Percentiles rank a stretch among this genome's conserved stretches.
Evolutionary conservation across 1,140 invertebrate species (phyloP).

Genomic region (Bombus affinis): DNA sequence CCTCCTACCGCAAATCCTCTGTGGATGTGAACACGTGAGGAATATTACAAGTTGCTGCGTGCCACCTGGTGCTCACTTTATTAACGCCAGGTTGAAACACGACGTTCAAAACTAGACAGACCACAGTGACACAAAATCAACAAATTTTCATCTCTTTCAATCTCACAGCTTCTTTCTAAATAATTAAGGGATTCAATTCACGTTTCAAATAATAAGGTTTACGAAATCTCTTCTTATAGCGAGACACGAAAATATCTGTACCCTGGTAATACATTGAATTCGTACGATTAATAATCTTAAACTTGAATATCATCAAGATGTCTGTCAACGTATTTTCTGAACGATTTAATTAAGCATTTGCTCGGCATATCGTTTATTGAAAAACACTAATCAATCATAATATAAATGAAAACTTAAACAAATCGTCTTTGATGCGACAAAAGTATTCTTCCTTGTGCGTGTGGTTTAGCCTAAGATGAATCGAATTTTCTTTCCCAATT

Average conservation of each 20-base stretch:
- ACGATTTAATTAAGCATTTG: too few relatives aligned
- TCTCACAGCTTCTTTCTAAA: neutral
- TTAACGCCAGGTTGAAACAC: slow-evolving; percentile 42
- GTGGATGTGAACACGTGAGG: neutral
- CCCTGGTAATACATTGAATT: too few relatives aligned
- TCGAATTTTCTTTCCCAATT: neutral
- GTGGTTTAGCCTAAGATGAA: neutral
- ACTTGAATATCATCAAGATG: too few relatives aligned
- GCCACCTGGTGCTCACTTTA: slow-evolving; percentile 29
- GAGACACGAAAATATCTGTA: neutral
- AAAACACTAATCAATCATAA: too few relatives aligned
- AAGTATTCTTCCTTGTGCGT: too few relatives aligned
- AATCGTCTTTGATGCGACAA: too few relatives aligned
- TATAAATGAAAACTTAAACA: too few relatives aligned
- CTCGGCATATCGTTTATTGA: too few relatives aligned
- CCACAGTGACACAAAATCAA: slow-evolving; percentile 8
- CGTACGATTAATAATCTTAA: too few relatives aligned
- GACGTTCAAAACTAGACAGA: slow-evolving; percentile 16
- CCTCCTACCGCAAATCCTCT: neutral
- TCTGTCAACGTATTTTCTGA: too few relatives aligned
- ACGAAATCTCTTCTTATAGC: neutral
- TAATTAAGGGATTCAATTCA: neutral
- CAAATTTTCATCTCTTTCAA: slow-evolving; percentile 3
- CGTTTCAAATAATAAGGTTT: neutral
- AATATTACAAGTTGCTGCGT: slow-evolving; percentile 40